phyloP scores from a whole-genome alignment of 2,113 vertebrate genomes.

The Tachycineta bicolor region DNA sequence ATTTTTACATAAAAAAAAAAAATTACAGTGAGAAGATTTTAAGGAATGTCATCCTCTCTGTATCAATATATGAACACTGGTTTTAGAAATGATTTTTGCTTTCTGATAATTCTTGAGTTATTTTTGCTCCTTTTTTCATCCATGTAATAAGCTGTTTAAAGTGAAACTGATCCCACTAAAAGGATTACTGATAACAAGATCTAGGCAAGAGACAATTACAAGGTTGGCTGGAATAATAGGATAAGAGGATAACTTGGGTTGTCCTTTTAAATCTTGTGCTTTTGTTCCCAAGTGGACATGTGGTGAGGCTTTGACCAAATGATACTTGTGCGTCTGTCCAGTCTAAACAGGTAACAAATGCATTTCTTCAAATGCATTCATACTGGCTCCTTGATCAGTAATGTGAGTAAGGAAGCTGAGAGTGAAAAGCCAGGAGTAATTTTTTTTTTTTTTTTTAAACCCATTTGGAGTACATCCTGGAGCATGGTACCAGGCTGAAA shows the following conservation, averaged over 20 bases:
- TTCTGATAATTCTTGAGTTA: neutral
- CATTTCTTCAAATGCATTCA: neutral
- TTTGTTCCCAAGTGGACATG: neutral
- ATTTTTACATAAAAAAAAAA: neutral
- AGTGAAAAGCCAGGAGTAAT: neutral
- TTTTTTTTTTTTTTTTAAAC: neutral
- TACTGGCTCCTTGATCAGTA: neutral
- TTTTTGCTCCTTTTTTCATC: neutral
- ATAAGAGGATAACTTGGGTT: neutral
- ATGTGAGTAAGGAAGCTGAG: neutral
- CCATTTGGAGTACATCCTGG: neutral
- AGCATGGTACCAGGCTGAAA: neutral
- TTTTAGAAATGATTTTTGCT: neutral
- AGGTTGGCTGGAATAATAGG: neutral
- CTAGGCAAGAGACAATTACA: neutral
- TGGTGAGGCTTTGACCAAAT: neutral
- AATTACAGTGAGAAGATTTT: neutral
- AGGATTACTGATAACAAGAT: constrained; percentile 2
- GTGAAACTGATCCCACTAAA: neutral
- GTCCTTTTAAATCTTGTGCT: neutral
- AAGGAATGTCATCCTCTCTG: neutral
- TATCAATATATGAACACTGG: neutral
- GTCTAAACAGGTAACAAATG: neutral
- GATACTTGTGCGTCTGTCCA: neutral
- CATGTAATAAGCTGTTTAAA: neutral